These are phyloP conservation scores for Protaetia brevitarsis DNA, from an alignment of 1,140 invertebrate species.

Conservation along the genomic window DNA sequence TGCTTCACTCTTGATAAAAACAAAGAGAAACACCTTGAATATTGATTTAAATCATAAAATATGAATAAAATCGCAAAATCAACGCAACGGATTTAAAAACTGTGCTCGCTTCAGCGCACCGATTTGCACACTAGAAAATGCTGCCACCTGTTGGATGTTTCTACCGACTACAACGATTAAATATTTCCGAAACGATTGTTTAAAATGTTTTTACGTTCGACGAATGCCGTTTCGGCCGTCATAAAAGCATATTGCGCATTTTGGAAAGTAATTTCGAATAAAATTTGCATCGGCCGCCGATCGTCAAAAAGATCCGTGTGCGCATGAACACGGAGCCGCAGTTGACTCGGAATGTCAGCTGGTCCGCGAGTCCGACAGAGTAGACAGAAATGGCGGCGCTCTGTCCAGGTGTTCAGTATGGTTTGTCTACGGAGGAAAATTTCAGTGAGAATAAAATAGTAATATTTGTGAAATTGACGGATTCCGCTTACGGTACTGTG, in stretches of 20 bases:
- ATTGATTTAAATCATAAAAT: too few relatives aligned
- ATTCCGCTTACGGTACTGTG: conserved; percentile 87
- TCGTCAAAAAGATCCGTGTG: too few relatives aligned
- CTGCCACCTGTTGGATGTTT: not conserved
- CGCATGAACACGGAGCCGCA: not conserved
- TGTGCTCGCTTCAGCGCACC: not conserved
- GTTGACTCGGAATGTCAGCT: conserved; percentile 41
- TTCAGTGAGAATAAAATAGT: conserved; percentile 84
- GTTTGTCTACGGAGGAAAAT: conserved; percentile 84
- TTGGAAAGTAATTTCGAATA: too few relatives aligned
- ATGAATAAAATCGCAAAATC: too few relatives aligned
- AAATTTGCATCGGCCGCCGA: too few relatives aligned
- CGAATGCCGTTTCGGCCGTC: too few relatives aligned
- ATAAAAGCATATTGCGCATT: too few relatives aligned
- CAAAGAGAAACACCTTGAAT: too few relatives aligned
- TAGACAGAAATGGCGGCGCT: conserved; percentile 83
- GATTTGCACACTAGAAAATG: not conserved
- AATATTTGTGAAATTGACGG: conserved; percentile 91
- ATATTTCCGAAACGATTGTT: too few relatives aligned
- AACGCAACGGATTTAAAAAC: not conserved
- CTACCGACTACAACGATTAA: too few relatives aligned
- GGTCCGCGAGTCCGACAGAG: conserved; percentile 38
- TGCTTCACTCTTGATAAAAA: too few relatives aligned
- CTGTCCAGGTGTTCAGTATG: conserved; percentile 91
- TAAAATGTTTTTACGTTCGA: too few relatives aligned